Base-by-base conservation (phyloP, 2,888 invertebrate species). In the Drosophila testacea region DNA sequence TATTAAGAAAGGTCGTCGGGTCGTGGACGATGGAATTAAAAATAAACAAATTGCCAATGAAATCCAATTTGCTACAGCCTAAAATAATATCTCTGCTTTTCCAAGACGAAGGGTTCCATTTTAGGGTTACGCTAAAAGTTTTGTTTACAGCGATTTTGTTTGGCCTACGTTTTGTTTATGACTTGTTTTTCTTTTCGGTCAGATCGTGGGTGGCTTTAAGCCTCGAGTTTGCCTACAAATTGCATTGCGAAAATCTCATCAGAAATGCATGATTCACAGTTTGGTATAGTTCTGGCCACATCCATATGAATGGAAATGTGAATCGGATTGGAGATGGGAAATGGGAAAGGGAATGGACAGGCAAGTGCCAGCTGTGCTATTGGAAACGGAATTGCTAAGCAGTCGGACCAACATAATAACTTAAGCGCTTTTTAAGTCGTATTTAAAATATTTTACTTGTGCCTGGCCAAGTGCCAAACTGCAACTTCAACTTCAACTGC, bases 361-460 rank as follows among this genome's bases (percentile, higher is more conserved):
- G 11, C 27, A 4, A 51, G 34, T 51, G 41, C 36, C 62, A 69
- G 57, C 56, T 69, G 77, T 59, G 70, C 65, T 61, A 7, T 41
- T 75, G 75, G 77, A 77, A 72, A 59, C 67, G 80, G 80, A 83
- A 78, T 73, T 73, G 72, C 78, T 75, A 76, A 80, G 36, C 65
- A 72, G 50, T 13, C 56, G 36, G 27, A 60, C 54, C 65, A 69
- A 59, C 66, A 57, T 83, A 83, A 83, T 83, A 83, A 75, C 73
- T 83, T 83, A 83, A 83, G 81, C 73, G 75, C 75, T 83, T 81
- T 79, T 69, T 79, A 83, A 83, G 82, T 77, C 67, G 79, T 65
- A 70, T 83, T 75, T 81, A 61, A 83, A 69, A 66, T 75, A 71
- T 79, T 63, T 54, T 11, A 38, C 51, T 47, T 51, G 46, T 42